Evolutionary conservation across 2,888 invertebrate genomes (phyloP).

Genomic region (Loripinus fragilis): DNA sequence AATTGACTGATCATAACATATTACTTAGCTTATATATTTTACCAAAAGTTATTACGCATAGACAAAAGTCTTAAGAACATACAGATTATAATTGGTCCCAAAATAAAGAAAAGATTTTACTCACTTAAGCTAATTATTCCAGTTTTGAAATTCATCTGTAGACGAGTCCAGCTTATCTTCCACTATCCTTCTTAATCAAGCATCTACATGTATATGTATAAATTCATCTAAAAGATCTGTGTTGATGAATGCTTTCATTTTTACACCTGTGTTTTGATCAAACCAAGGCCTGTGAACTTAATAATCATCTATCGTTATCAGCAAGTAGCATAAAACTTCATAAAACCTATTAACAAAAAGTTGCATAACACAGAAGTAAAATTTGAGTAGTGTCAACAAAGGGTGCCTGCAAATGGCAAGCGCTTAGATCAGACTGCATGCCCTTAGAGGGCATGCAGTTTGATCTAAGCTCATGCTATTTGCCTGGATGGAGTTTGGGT

Average conservation of each 20-base stretch:
- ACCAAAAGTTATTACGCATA: constrained; percentile 6
- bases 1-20: constrained; percentile 5
- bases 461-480: too few species aligned
- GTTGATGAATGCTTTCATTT: constrained; percentile 9
- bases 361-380: constrained; percentile 15
- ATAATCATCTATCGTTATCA: constrained; percentile 17
- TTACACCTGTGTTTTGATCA: constrained; percentile 9
- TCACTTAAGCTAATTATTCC: constrained; percentile 6
- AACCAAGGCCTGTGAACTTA: constrained; percentile 1
- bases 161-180: constrained; percentile 9
- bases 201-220: constrained; percentile 14
- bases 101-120: neutral
- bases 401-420: too few species aligned
- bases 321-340: constrained; percentile 5
- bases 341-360: constrained; percentile 20
- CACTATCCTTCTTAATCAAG: neutral
- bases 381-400: too few species aligned
- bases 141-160: constrained; percentile 1
- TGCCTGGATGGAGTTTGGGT: too few species aligned
- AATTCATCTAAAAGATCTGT: constrained; percentile 10
- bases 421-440: too few species aligned
- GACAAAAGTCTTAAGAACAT: neutral
- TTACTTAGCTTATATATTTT: neutral
- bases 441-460: too few species aligned
- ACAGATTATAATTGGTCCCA: neutral